Base-by-base conservation (phyloP, 1,140 invertebrate genomes). In the Anagrus nilaparvatae region DNA sequence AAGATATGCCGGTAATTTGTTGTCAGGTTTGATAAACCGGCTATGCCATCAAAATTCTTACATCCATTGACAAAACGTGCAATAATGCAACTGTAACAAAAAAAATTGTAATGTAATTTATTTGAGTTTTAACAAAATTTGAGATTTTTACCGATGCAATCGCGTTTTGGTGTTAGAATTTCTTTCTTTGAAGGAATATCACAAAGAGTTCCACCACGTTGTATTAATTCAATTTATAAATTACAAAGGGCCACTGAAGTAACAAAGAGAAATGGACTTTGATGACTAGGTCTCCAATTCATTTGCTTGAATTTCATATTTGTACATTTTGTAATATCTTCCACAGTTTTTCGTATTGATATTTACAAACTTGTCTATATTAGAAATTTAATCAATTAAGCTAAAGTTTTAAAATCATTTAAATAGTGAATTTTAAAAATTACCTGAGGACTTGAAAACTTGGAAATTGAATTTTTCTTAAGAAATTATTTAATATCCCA, bases 231-330 rank as follows among this genome's bases (percentile, higher is more conserved):
- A 36, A 93, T 76, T 71, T 96, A 91, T 27, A 96, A 71, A 72
- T 96, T 95, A 19, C 87, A 93, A 48, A 91, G 75, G 13, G 89
- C 87, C 27, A 96, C 83, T 16, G 90, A 95, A 46, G 81, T 86
- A 17, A 94, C 82, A 67, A 94, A 94, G 25, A 91, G 73, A 54
- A 92, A 83, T 21, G 92, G 71, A 58, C 80, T 84, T 53, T 88
- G 79, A 33, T 76, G 76, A 54, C 77, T 78, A 40, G 79, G 74
- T 18, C 67, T 69, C 53, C 65, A 71, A 40, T 57, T 56, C 46
- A 67, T 63, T 44, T 68, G 65, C 36, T 76, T 76, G 14, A 76
- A 76, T 53, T 77, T 77, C 18, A 77, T 60, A 49, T 78, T 76
- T 12, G 87, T 89, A 31, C 78, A 77, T 56, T 78, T 81, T 5